These are phyloP conservation scores for Austrolebias charrua DNA, from an alignment of 2,797 vertebrate genomes.

Conservation along the genomic window DNA sequence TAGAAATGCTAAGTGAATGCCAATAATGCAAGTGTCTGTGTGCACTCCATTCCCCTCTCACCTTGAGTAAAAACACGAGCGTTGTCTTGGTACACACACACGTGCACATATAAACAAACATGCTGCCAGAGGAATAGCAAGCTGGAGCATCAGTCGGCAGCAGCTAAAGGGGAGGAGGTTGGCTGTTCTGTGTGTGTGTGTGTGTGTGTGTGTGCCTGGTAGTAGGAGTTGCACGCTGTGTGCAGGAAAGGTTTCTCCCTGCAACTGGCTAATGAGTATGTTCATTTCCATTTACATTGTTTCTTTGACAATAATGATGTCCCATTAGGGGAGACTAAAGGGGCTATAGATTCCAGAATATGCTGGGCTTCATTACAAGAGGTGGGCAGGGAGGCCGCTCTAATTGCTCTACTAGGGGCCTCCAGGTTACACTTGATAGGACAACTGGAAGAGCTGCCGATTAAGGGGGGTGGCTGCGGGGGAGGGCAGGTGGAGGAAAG, in stretches of 20 bases:
- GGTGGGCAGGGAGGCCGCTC: slow-evolving; percentile 97
- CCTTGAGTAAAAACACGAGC: slow-evolving; percentile 64
- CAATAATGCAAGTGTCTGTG: slow-evolving; percentile 88
- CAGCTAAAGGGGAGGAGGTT: slow-evolving; percentile 61
- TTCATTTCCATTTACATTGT: slow-evolving; percentile 99
- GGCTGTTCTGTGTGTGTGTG: slow-evolving; percentile 23
- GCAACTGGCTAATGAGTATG: slow-evolving; percentile 99
- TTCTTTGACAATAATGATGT: slow-evolving; percentile 99
- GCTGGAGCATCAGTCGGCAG: slow-evolving; percentile 52
- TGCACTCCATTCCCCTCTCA: slow-evolving; percentile 59
- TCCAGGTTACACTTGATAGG: slow-evolving; percentile 99
- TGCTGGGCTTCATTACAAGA: slow-evolving; percentile 99
- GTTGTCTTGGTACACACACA: slow-evolving; percentile 58
- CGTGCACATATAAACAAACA: slow-evolving; percentile 63
- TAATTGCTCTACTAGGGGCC: slow-evolving; percentile 99
- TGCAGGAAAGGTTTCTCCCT: slow-evolving; percentile 88
- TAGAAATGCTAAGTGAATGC: slow-evolving; percentile 82
- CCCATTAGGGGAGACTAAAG: slow-evolving; percentile 99
- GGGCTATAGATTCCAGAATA: slow-evolving; percentile 99
- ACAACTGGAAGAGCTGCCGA: slow-evolving; percentile 92
- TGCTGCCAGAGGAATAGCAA: slow-evolving; percentile 67
- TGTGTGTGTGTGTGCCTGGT: slow-evolving; percentile 44
- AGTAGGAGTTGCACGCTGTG: slow-evolving; percentile 70
- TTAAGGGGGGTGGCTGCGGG: slow-evolving; percentile 39
- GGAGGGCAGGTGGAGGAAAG: slow-evolving; percentile 12